phyloP scores from a whole-genome alignment of 2,888 invertebrate species.

The Rotaria macrura region DNA sequence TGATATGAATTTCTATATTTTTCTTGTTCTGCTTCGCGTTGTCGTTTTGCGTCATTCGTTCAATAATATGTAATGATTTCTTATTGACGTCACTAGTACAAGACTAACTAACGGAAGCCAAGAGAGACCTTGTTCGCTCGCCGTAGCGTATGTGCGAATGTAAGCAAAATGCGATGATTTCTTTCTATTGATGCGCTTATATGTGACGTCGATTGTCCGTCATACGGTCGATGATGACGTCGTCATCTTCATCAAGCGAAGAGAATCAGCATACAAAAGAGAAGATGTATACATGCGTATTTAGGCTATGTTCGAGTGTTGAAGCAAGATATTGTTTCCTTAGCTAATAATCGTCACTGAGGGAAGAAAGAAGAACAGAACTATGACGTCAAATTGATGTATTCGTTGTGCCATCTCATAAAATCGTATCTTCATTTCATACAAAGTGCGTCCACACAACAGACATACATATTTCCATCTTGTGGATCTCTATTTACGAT shows the following conservation, averaged over 20 bases:
- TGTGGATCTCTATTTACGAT: not conserved
- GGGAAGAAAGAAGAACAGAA: not conserved
- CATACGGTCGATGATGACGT: not conserved
- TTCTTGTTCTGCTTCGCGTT: not conserved
- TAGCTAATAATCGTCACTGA: not conserved
- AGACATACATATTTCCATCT: not conserved
- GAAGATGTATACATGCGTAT: not conserved
- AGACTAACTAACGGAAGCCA: not conserved
- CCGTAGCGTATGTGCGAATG: not conserved
- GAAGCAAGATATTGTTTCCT: not conserved
- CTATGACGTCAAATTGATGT: not conserved
- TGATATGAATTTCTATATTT: not conserved
- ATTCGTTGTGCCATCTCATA: not conserved
- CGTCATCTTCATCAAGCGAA: not conserved
- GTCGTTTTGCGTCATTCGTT: not conserved
- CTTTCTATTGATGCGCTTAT: not conserved
- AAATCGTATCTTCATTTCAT: conserved; percentile 1
- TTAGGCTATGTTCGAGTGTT: not conserved
- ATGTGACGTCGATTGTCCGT: conserved; percentile 12
- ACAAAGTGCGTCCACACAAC: not conserved
- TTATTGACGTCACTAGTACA: not conserved
- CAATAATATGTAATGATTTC: conserved; percentile 9
- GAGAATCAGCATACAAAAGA: not conserved
- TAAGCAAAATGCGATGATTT: conserved; percentile 15
- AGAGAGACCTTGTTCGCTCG: conserved; percentile 7